Evolutionary conservation across 2,888 invertebrate species (phyloP).

Genomic region (Diachrysia chrysitis): DNA sequence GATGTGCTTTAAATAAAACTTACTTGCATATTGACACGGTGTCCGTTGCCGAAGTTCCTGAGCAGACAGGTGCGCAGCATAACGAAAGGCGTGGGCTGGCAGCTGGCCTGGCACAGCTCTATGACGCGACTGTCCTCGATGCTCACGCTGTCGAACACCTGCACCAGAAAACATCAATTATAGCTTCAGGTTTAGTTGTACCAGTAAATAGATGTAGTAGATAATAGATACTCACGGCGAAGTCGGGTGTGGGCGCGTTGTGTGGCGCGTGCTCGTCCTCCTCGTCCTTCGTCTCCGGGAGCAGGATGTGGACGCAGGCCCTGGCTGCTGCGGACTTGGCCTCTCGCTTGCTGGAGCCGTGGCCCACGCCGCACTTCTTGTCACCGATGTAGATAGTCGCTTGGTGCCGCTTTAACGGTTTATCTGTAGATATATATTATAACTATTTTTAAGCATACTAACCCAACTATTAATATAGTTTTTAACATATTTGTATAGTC

Average conservation of each 20-base stretch:
- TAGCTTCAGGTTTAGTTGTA: no score
- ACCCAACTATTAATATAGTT: no score
- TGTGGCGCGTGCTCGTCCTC: slow-evolving; percentile 78
- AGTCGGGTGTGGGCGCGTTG: slow-evolving; percentile 72
- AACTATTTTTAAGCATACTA: no score
- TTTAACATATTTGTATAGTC: no score
- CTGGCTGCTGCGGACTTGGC: slow-evolving; percentile 98
- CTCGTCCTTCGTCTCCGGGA: slow-evolving; percentile 96
- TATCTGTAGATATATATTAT: slow-evolving; percentile 88
- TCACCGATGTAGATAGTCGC: slow-evolving; percentile 97
- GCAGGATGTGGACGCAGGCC: slow-evolving; percentile 96
- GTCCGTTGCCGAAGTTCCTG: slow-evolving; percentile 97
- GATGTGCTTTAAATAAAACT: neutral
- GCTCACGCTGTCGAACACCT: slow-evolving; percentile 97
- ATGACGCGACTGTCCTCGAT: slow-evolving; percentile 98
- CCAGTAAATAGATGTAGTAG: no score
- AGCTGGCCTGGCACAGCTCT: slow-evolving; percentile 98
- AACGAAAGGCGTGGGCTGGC: slow-evolving; percentile 98
- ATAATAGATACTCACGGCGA: slow-evolving; percentile 64
- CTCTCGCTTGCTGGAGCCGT: slow-evolving; percentile 98
- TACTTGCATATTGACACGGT: slow-evolving; percentile 95
- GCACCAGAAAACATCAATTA: slow-evolving; percentile 13
- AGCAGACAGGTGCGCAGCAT: slow-evolving; percentile 97
- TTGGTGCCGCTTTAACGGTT: slow-evolving; percentile 97
- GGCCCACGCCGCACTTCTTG: slow-evolving; percentile 97